Conservation (phyloP, 2,113 vertebrate genomes). For the Boleophthalmus pectinirostris region DNA sequence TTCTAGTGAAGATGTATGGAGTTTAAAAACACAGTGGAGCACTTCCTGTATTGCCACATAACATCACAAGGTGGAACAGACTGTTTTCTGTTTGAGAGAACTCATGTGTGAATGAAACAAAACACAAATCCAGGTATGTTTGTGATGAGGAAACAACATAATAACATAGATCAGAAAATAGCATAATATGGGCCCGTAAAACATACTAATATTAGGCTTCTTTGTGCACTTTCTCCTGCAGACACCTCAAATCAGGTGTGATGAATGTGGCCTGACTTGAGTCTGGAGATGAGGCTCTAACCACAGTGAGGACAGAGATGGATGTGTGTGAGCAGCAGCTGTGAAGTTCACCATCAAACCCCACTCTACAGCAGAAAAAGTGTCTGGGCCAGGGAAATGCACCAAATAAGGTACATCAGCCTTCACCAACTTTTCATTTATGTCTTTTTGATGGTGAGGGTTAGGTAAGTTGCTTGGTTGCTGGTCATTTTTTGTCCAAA, state of each 20-base stretch:
- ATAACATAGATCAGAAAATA: no score
- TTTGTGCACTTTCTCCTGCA: not conserved
- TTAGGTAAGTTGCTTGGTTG: no score
- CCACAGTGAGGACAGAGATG: slow-evolving; percentile 7
- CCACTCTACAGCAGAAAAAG: not conserved
- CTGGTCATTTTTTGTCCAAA: not conserved
- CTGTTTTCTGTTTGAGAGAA: no score
- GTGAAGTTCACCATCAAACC: not conserved
- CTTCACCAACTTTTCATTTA: not conserved
- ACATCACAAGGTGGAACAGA: no score
- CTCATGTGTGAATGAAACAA: no score
- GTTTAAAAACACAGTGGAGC: no score
- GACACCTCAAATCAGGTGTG: slow-evolving; percentile 1
- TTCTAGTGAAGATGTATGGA: no score
- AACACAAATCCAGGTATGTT: no score
- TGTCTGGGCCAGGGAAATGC: not conserved
- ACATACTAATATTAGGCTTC: not conserved
- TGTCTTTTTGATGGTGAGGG: not conserved
- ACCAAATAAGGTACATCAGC: not conserved
- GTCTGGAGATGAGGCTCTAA: not conserved
- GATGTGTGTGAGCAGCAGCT: slow-evolving; percentile 5
- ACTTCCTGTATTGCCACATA: no score
- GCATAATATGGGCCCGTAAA: no score
- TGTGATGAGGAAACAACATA: no score
- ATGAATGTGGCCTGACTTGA: slow-evolving; percentile 3